These are phyloP conservation scores for Heliconius sara DNA, from an alignment of 2,888 invertebrate genomes.

Conservation along the genomic window DNA sequence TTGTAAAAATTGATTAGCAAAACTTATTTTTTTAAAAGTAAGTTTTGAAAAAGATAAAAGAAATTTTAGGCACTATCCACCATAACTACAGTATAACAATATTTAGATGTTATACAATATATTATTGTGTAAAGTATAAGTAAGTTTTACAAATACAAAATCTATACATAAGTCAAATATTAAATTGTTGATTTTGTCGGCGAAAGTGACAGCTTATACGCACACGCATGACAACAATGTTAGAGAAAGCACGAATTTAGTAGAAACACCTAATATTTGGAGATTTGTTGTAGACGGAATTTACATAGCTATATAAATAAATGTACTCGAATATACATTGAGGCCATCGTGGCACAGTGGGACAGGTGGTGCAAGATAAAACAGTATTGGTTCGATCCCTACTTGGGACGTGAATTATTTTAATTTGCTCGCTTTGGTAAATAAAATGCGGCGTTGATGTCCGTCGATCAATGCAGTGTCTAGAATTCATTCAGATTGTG, in stretches of 20 bases:
- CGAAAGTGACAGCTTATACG: slow-evolving; percentile 62
- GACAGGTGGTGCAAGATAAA: too few relatives aligned
- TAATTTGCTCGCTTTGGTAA: too few relatives aligned
- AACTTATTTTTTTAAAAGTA: neutral
- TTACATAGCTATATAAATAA: slow-evolving; percentile 22
- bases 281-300: slow-evolving; percentile 55
- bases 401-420: too few relatives aligned
- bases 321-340: too few relatives aligned
- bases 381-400: too few relatives aligned
- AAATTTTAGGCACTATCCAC: neutral
- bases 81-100: neutral
- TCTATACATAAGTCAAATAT: slow-evolving; percentile 56
- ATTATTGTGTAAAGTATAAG: neutral
- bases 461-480: too few relatives aligned
- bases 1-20: neutral
- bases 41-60: neutral
- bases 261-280: slow-evolving; percentile 56
- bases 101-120: neutral
- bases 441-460: too few relatives aligned
- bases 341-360: too few relatives aligned
- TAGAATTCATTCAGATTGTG: too few relatives aligned
- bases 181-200: slow-evolving; percentile 58
- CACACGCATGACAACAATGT: slow-evolving; percentile 61
- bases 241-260: slow-evolving; percentile 69
- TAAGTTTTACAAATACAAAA: slow-evolving; percentile 37